Conservation (phyloP, 2,888 invertebrate species). For the Sturmia bella region DNA sequence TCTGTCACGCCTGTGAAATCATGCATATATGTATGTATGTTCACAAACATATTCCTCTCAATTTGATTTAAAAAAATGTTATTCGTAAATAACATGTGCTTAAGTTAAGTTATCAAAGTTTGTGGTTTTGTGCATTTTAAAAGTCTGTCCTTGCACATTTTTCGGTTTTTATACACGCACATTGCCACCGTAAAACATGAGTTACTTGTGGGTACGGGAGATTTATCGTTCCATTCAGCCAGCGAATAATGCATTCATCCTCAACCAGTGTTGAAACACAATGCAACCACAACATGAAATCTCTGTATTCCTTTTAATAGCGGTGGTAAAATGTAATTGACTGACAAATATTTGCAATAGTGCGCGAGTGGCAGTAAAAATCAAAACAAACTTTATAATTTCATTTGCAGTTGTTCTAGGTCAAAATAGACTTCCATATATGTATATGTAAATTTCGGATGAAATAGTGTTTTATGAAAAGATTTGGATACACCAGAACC, state of each 20-base stretch:
- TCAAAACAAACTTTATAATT: conserved; percentile 46
- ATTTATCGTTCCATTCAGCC: conserved; percentile 47
- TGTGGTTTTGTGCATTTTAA: conserved; percentile 7
- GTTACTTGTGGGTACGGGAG: conserved; percentile 14
- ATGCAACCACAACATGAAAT: conserved; percentile 69
- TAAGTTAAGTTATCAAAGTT: too few species aligned
- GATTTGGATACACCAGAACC: too few species aligned
- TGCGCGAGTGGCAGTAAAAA: conserved; percentile 6
- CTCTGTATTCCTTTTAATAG: conserved; percentile 57
- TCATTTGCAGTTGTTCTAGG: conserved; percentile 36
- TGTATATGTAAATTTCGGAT: conserved; percentile 1
- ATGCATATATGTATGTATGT: too few species aligned
- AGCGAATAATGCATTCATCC: conserved; percentile 38
- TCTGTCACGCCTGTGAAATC: too few species aligned
- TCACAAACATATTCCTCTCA: too few species aligned
- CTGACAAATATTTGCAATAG: conserved; percentile 64
- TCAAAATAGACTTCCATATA: neutral
- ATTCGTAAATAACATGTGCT: too few species aligned
- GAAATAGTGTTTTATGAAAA: too few species aligned
- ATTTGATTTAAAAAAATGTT: too few species aligned
- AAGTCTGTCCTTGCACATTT: conserved; percentile 25
- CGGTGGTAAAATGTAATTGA: conserved; percentile 68
- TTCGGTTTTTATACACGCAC: conserved; percentile 38
- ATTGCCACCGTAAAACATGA: conserved; percentile 51
- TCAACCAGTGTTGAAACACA: conserved; percentile 63